Evolutionary conservation across 1,140 invertebrate species (phyloP), one percentile per base, ranked within the genome.

Genomic region (Lineus longissimus): DNA sequence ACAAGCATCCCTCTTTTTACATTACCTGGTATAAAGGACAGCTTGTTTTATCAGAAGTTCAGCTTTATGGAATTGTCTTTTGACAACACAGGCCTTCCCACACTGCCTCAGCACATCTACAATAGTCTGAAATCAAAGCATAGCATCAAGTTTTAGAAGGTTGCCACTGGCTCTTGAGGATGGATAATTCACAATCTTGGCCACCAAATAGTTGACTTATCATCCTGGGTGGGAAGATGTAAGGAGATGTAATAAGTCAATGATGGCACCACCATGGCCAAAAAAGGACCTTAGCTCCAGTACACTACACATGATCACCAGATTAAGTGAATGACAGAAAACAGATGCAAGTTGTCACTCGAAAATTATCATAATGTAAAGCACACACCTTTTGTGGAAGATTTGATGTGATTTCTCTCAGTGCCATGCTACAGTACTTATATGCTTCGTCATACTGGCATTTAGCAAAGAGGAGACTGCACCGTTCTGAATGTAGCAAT

Each of bases 61-160:
- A 17, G 92, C 92, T 75, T 87, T 88, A 22, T 83, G 78, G 81
- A 94, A 94, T 69, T 91, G 87, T 58, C 92, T 84, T 83, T 93
- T 94, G 7, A 93, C 86, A 11, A 94, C 89, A 82, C 92, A 94
- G 9, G 90, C 87, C 83, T 91, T 94, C 47, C 90, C 88, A 68
- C 90, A 89, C 73, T 91, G 88, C 36, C 92, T 85, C 4, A 94
- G 76, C 40, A 93, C 89, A 78, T 94, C 90, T 36, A 94, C 85
- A 19, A 86, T 86, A 29, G 75, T 71, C 74, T 79, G 68, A 63
- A 69, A 70, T 62, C 29, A 69, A 59, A n/a, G n/a, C n/a, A n/a
- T n/a, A n/a, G n/a, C n/a, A n/a, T n/a, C n/a, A n/a, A n/a, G n/a
- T n/a, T n/a, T n/a, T n/a, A n/a, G n/a, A n/a, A n/a, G n/a, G n/a